Percentiles rank a stretch among this genome's conserved stretches.
phyloP scores from a whole-genome alignment of 2,888 invertebrate species.

The Eudemis profundana region DNA sequence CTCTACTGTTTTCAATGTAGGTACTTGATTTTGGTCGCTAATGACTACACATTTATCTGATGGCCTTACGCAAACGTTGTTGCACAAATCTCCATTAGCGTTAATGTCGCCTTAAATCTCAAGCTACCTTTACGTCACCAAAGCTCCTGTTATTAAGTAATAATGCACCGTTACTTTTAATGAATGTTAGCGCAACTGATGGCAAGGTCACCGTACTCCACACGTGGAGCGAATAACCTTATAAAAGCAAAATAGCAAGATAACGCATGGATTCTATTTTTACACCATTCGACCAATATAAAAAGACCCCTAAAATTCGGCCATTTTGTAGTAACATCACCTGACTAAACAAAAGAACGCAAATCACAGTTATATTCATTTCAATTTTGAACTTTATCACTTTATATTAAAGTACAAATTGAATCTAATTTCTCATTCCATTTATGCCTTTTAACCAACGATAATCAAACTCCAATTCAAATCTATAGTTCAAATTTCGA shows the following conservation, averaged over 20 bases:
- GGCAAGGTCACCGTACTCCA: not conserved
- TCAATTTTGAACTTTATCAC: not conserved
- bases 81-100: too few relatives aligned
- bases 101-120: too few relatives aligned
- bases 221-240: constrained; percentile 41
- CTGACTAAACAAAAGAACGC: not conserved
- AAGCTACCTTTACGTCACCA: too few relatives aligned
- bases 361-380: not conserved
- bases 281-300: constrained; percentile 35
- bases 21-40: too few relatives aligned
- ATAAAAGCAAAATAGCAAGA: constrained; percentile 37
- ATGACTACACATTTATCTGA: too few relatives aligned
- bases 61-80: too few relatives aligned
- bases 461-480: constrained; percentile 18
- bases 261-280: constrained; percentile 40
- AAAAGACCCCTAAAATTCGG: constrained; percentile 30
- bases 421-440: not conserved
- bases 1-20: too few relatives aligned
- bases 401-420: not conserved
- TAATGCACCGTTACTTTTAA: too few relatives aligned
- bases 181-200: too few relatives aligned
- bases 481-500: not conserved
- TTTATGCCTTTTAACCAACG: not conserved
- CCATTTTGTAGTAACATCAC: constrained; percentile 17
- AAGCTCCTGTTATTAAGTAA: too few relatives aligned